Evolutionary conservation across 2,888 invertebrate genomes (phyloP).

Genomic region (Bimastos eiseni): DNA sequence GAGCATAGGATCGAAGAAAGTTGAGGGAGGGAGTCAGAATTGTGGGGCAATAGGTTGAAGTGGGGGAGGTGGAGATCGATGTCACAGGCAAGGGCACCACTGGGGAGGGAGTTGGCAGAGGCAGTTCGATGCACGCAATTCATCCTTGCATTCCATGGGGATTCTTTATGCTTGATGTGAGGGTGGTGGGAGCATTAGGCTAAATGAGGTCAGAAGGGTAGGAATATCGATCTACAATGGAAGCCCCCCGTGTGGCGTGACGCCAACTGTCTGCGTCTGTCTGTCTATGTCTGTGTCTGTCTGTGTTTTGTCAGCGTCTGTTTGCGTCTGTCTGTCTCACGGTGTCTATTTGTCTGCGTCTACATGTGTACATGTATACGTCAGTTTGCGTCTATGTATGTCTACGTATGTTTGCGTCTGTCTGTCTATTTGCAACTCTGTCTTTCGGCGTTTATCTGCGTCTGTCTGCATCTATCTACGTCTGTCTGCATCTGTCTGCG

Average conservation of each 20-base stretch:
- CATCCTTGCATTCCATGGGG: not conserved
- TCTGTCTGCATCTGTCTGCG: not conserved
- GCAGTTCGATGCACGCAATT: not conserved
- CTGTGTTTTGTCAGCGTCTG: not conserved
- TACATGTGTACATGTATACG: no score
- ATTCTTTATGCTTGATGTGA: not conserved
- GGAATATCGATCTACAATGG: slow-evolving; percentile 1
- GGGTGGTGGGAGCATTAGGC: not conserved
- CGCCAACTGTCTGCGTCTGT: not conserved
- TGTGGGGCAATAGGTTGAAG: not conserved
- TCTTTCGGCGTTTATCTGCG: no score
- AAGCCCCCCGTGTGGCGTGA: not conserved
- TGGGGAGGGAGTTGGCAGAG: not conserved
- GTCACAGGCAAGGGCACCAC: not conserved
- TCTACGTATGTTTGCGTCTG: not conserved
- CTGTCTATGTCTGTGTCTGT: not conserved
- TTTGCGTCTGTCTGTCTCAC: no score
- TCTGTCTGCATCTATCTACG: not conserved
- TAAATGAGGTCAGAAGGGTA: not conserved
- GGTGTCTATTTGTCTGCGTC: no score
- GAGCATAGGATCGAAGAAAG: not conserved
- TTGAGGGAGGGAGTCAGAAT: not conserved
- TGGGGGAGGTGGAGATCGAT: not conserved
- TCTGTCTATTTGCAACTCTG: not conserved
- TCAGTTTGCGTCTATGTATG: not conserved